Conservation (phyloP, 2,113 vertebrate species). For the Menura novaehollandiae region DNA sequence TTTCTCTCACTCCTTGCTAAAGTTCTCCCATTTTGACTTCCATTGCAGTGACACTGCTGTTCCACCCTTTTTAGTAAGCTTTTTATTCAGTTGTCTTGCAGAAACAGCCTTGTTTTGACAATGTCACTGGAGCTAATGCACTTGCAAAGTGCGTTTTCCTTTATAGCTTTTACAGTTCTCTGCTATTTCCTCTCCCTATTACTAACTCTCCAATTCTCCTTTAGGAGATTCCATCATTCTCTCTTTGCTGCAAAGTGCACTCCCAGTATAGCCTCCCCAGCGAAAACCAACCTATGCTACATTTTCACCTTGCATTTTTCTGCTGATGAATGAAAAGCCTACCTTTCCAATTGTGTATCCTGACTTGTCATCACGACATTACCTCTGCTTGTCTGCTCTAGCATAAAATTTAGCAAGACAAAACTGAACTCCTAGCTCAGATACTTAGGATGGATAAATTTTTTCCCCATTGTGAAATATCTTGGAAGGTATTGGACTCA, state of each 20-base stretch:
- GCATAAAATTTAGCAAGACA: neutral
- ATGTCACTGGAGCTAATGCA: neutral
- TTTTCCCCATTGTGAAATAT: neutral
- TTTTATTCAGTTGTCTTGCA: neutral
- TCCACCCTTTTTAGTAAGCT: neutral
- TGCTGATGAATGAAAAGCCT: neutral
- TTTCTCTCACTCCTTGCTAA: neutral
- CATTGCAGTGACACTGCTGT: neutral
- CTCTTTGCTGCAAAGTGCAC: neutral
- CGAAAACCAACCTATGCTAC: neutral
- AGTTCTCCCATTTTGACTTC: neutral
- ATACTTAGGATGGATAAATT: neutral
- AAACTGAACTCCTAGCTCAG: neutral
- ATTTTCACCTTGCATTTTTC: neutral
- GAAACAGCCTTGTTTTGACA: constrained; percentile 16
- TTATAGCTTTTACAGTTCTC: neutral
- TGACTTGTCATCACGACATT: neutral
- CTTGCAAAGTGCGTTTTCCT: neutral
- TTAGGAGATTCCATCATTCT: neutral
- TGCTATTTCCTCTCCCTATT: neutral
- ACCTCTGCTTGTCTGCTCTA: neutral
- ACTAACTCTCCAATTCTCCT: neutral
- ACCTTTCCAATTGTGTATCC: neutral
- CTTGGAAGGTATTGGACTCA: neutral
- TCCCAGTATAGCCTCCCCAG: neutral